Evolutionary conservation across 53 echinoderm and acorn worm genomes (phyloP).

Genomic region (Hippasteria phrygiana): DNA sequence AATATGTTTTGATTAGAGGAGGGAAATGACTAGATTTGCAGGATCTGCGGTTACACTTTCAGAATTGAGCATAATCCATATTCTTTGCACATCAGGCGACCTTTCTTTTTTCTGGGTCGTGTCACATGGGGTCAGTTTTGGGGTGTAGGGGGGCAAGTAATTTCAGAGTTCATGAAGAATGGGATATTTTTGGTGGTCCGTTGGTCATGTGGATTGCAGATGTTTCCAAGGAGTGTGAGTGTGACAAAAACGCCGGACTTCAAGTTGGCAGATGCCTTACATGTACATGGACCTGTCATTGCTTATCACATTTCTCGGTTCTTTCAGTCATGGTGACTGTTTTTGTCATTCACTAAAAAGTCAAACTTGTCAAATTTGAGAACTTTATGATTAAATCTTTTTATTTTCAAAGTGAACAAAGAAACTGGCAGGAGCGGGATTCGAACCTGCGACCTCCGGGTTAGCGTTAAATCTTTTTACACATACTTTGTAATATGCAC

Average conservation of each 20-base stretch:
- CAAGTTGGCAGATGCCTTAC: background rate
- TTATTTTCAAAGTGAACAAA: too few species aligned
- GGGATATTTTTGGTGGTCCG: conserved; percentile 31
- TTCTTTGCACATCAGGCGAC: conserved; percentile 4
- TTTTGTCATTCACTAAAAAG: too few species aligned
- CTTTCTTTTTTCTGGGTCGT: conserved; percentile 54
- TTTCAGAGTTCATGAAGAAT: conserved; percentile 61
- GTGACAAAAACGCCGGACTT: background rate
- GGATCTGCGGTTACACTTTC: background rate
- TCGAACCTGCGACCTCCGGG: too few species aligned
- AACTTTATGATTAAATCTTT: too few species aligned
- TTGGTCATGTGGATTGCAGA: conserved; percentile 40
- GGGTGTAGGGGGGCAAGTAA: conserved; percentile 54
- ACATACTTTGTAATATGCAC: too few species aligned
- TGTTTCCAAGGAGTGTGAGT: background rate
- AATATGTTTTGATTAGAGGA: background rate
- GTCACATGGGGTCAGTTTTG: conserved; percentile 31
- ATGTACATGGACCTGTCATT: too few species aligned
- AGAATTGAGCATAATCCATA: conserved; percentile 1
- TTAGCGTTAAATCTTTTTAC: too few species aligned
- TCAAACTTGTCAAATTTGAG: too few species aligned
- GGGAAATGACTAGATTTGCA: background rate
- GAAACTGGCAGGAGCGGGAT: too few species aligned
- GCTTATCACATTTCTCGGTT: too few species aligned
- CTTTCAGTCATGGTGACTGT: too few species aligned